Evolutionary conservation across 2,797 vertebrate species (phyloP), one percentile per base, ranked within the genome.

Genomic region (Pseudochirops cupreus): DNA sequence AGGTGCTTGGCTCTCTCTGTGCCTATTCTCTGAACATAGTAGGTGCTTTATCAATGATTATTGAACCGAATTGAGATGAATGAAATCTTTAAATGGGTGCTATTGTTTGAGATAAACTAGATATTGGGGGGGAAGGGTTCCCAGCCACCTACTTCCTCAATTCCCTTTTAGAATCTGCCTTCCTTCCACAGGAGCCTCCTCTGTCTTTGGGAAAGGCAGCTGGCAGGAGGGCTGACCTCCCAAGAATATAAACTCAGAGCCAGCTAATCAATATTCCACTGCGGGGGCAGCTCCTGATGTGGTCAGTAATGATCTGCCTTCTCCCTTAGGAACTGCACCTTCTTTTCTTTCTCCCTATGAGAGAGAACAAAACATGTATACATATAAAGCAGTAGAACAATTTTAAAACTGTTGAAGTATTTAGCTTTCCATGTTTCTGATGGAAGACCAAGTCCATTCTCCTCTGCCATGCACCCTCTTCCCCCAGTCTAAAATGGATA

Each of bases 231-330:
- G 7, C 92, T 96, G 97, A 97, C 96, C 95, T 97, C 95, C 96
- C 31, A 0, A 0, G 82, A 94, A 94, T 89, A 91, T 50, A 93
- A 87, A 97, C 98, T 87, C 97, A 98, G 96, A 31, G 0, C 53
- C 39, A 87, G 6, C 97, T 98, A 31, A 98, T 98, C 98, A 98
- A 98, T 98, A 98, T 98, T 98, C 98, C 97, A 92, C 3, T 46
- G 97, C 91, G 97, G 54, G 0, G 0, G 50, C 95, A 97, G 96
- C 97, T 98, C 93, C 10, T 96, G 96, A 95, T 0, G 0, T 92
- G 97, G 92, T 97, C 97, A 97, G 97, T 98, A 98, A 98, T 98
- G 74, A 97, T 93, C 96, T 94, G 93, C 96, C 96, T 55, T 96
- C 95, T 87, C 74, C 74, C 74, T 50, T 21, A 93, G 82, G 53